These are phyloP conservation scores for Cantharis rustica DNA, from an alignment of 2,888 invertebrate species.

Conservation along the genomic window DNA sequence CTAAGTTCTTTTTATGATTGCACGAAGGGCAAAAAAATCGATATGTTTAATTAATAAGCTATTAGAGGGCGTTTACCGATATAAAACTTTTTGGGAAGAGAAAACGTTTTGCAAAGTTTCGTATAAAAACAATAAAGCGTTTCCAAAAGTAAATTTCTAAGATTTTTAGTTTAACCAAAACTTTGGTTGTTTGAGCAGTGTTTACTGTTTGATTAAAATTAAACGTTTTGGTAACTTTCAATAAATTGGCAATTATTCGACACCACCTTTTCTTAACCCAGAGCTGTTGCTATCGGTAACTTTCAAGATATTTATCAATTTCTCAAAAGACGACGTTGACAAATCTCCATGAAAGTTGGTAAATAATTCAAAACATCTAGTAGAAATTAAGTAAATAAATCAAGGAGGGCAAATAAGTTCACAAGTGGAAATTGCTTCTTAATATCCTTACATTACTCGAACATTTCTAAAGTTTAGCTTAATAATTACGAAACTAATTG, in stretches of 20 bases:
- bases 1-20: no score
- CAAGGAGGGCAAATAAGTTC: background rate
- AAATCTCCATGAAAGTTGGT: conserved; percentile 1
- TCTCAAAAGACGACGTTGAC: background rate
- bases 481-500: background rate
- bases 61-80: background rate
- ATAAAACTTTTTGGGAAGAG: background rate
- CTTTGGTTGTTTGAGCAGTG: conserved; percentile 11
- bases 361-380: background rate
- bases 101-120: background rate
- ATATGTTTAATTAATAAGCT: background rate
- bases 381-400: conserved; percentile 12
- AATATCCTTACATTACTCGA: background rate
- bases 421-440: background rate
- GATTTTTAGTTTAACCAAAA: background rate
- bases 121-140: background rate
- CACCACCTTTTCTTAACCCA: background rate
- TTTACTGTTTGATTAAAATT: conserved; percentile 19
- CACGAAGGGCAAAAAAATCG: background rate
- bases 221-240: conserved; percentile 14
- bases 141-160: background rate
- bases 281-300: background rate
- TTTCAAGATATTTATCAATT: conserved; percentile 7
- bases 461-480: background rate
- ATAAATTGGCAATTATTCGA: conserved; percentile 18